phyloP scores from a whole-genome alignment of 1,140 invertebrate species.

The Pseudachorutes palmiensis region DNA sequence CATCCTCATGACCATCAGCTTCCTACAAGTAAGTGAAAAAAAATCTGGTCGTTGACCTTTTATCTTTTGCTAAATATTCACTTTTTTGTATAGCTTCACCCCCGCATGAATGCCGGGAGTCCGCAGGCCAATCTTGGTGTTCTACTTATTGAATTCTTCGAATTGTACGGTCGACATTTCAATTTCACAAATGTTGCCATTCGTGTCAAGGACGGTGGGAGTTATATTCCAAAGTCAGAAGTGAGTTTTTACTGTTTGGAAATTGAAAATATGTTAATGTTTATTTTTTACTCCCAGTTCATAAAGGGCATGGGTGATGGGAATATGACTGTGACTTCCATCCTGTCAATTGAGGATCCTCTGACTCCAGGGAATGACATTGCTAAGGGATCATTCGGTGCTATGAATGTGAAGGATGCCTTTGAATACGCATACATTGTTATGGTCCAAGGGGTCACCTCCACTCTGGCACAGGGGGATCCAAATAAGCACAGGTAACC shows the following conservation, averaged over 20 bases:
- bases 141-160: slow-evolving; percentile 93
- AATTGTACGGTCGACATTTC: slow-evolving; percentile 91
- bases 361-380: slow-evolving; percentile 89
- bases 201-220: slow-evolving; percentile 83
- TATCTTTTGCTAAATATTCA: neutral
- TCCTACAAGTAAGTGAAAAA: slow-evolving; percentile 61
- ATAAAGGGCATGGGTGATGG: slow-evolving; percentile 87
- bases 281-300: slow-evolving; percentile 44
- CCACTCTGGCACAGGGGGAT: slow-evolving; percentile 53
- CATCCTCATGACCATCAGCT: slow-evolving; percentile 96
- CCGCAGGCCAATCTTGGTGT: slow-evolving; percentile 76
- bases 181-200: slow-evolving; percentile 94
- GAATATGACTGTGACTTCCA: slow-evolving; percentile 77
- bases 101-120: slow-evolving; percentile 51
- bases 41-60: neutral
- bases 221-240: slow-evolving; percentile 90
- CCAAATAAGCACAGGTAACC: slow-evolving; percentile 47
- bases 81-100: slow-evolving; percentile 55
- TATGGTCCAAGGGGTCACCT: slow-evolving; percentile 70
- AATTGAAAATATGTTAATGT: neutral
- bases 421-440: slow-evolving; percentile 91
- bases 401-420: slow-evolving; percentile 79
- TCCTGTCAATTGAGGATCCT: slow-evolving; percentile 97
- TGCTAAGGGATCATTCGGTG: slow-evolving; percentile 90
- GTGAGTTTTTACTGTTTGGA: slow-evolving; percentile 43